A percentile compares a stretch with the other conserved stretches of the same genome.
Conservation (phyloP, 2,797 vertebrate genomes). For the Ctenochaetus hawaiiensis region DNA sequence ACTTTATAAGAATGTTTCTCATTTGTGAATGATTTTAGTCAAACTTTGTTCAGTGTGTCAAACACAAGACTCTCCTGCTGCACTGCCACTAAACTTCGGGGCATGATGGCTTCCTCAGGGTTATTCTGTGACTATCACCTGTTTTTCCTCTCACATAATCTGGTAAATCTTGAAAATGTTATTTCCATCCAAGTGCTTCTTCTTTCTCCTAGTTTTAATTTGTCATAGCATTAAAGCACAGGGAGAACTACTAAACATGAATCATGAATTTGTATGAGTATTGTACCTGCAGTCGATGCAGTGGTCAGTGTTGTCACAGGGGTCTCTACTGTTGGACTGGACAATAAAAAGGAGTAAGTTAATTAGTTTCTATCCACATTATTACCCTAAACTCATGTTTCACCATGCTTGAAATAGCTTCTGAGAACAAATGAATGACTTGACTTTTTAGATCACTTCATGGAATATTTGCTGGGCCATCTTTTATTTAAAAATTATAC, state of each 20-base stretch:
- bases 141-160: neutral
- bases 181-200: neutral
- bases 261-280: neutral
- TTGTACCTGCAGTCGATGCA: too few species aligned
- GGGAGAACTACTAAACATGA: neutral
- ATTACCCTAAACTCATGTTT: too few species aligned
- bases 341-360: too few species aligned
- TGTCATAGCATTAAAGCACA: neutral
- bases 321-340: too few species aligned
- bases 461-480: too few species aligned
- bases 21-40: neutral
- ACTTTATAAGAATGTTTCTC: neutral
- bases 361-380: too few species aligned
- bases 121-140: too few species aligned
- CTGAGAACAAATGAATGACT: too few species aligned
- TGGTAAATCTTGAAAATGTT: neutral
- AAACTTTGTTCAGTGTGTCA: neutral
- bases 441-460: too few species aligned
- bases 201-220: neutral
- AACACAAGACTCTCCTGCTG: neutral
- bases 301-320: too few species aligned
- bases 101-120: neutral
- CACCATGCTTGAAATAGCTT: too few species aligned
- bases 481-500: too few species aligned
- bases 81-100: neutral